Percentiles rank a stretch among this genome's conserved stretches.
These are phyloP conservation scores for Montipora cactus DNA, from an alignment of 64 coral and sea anemone species.

Conservation along the genomic window DNA sequence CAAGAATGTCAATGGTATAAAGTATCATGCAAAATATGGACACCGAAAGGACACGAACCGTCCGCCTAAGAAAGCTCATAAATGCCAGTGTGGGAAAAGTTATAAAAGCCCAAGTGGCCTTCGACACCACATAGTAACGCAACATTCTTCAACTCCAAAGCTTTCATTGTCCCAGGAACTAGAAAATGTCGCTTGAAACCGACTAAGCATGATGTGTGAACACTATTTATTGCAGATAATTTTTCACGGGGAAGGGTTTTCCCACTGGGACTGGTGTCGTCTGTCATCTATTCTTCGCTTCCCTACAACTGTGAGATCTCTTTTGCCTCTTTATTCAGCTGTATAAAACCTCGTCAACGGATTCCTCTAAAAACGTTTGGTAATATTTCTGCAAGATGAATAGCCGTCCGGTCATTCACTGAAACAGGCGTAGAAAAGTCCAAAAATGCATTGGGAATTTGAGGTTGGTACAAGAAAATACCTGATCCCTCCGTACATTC, in stretches of 20 bases:
- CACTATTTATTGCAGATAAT: neutral
- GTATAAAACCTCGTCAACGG: neutral
- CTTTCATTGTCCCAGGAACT: conserved; percentile 80
- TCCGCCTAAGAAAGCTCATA: conserved; percentile 87
- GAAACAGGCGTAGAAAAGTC: neutral
- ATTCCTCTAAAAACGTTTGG: neutral
- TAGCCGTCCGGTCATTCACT: too few relatives aligned
- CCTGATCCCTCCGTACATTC: neutral
- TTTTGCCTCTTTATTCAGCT: neutral
- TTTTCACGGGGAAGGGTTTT: conserved; percentile 14
- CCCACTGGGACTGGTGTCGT: conserved; percentile 1
- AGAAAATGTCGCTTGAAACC: conserved; percentile 75
- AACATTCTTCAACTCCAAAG: conserved; percentile 77
- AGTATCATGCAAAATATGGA: conserved; percentile 99
- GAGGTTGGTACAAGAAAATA: neutral
- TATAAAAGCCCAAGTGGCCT: conserved; percentile 98
- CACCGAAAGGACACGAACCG: conserved; percentile 84
- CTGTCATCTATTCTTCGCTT: neutral
- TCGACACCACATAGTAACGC: conserved; percentile 91
- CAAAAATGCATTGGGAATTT: conserved; percentile 9
- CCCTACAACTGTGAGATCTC: neutral
- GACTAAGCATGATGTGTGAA: neutral
- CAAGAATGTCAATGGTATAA: conserved; percentile 99
- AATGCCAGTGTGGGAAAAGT: conserved; percentile 99
- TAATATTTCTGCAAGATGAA: too few relatives aligned